A percentile compares a stretch with the other conserved stretches of the same genome.
Conservation (phyloP, 2,888 invertebrate genomes). For the Caenorhabditis zanzibari region DNA sequence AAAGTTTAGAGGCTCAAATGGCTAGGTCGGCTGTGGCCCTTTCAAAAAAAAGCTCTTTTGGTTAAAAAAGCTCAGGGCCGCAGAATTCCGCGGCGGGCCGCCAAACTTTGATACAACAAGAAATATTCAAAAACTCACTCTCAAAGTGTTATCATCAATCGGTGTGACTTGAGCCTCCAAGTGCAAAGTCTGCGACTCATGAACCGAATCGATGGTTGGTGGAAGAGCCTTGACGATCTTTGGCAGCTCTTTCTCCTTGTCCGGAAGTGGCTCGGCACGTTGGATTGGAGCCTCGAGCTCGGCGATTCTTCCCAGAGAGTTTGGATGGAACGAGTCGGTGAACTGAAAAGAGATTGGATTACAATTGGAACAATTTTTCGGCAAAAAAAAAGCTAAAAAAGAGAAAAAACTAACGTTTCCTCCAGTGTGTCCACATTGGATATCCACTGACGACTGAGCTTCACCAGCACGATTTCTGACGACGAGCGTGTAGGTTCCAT, state of each 20-base stretch:
- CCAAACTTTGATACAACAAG: too few relatives aligned
- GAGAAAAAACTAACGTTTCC: conserved; percentile 66
- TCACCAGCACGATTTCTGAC: conserved; percentile 93
- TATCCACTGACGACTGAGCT: conserved; percentile 91
- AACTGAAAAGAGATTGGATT: conserved; percentile 85
- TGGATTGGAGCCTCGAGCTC: conserved; percentile 88
- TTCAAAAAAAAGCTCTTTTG: too few relatives aligned
- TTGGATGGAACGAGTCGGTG: conserved; percentile 94
- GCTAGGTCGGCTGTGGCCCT: too few relatives aligned
- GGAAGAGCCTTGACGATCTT: conserved; percentile 91
- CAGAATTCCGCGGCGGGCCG: too few relatives aligned
- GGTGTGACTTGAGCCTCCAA: conserved; percentile 90
- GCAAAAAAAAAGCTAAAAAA: too few relatives aligned
- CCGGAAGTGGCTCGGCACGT: conserved; percentile 88
- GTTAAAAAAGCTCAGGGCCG: too few relatives aligned
- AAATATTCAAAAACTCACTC: conserved; percentile 67
- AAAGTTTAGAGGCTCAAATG: too few relatives aligned
- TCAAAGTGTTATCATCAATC: conserved; percentile 76
- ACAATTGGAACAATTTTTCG: neutral
- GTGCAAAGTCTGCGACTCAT: conserved; percentile 93
- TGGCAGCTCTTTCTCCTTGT: conserved; percentile 90
- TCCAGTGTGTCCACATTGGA: conserved; percentile 83
- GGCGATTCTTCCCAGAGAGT: conserved; percentile 93
- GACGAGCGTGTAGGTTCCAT: conserved; percentile 89
- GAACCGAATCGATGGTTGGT: conserved; percentile 89